Evolutionary conservation across 2,888 invertebrate species (phyloP).

Genomic region (Aplocera efformata): DNA sequence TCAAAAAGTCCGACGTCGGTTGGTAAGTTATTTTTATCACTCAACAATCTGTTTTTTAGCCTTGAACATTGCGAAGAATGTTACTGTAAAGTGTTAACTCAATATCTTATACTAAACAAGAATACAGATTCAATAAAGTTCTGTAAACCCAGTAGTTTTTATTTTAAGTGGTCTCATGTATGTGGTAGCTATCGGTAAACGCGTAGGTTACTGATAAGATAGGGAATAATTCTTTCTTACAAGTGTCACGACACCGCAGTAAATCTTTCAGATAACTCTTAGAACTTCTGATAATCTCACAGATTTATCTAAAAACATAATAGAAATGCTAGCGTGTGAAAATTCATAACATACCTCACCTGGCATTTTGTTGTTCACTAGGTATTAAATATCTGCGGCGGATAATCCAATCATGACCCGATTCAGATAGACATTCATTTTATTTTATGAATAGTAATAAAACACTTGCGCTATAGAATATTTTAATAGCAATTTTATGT

Average conservation of each 20-base stretch:
- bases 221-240: constrained; percentile 50
- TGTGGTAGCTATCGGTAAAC: constrained; percentile 55
- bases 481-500: too few species aligned
- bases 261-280: constrained; percentile 19
- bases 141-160: constrained; percentile 22
- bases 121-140: constrained; percentile 5
- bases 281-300: constrained; percentile 1
- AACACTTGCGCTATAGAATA: too few species aligned
- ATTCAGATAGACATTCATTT: too few species aligned
- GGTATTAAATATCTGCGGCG: neutral
- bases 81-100: constrained; percentile 6
- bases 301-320: neutral
- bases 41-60: constrained; percentile 14
- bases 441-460: neutral
- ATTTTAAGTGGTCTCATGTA: constrained; percentile 31
- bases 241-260: constrained; percentile 25
- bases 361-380: neutral
- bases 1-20: constrained; percentile 85
- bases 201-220: constrained; percentile 64
- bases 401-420: neutral
- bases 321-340: neutral
- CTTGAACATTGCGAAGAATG: constrained; percentile 14
- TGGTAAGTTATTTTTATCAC: constrained; percentile 54
- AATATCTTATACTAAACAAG: constrained; percentile 8
- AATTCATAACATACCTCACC: neutral